Conservation (phyloP, 2,797 vertebrate species). For the Sebastes matsubarae region DNA sequence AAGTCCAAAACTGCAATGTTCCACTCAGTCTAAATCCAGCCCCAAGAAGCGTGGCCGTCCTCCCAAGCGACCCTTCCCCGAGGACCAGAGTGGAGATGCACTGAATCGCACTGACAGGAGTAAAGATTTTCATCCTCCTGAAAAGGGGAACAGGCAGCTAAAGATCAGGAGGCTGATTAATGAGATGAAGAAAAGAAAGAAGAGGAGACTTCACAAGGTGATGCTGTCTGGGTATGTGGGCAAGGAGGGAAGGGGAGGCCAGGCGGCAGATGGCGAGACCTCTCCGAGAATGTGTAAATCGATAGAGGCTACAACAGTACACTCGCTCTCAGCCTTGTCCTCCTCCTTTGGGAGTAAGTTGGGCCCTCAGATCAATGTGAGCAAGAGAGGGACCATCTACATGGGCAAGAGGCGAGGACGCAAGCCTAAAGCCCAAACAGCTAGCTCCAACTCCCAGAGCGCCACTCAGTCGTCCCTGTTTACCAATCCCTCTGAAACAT, state of each 20-base stretch:
- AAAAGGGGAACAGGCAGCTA: slow-evolving; percentile 90
- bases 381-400: slow-evolving; percentile 99
- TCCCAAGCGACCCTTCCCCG: slow-evolving; percentile 61
- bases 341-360: slow-evolving; percentile 93
- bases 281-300: slow-evolving; percentile 64
- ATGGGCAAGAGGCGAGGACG: slow-evolving; percentile 98
- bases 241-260: slow-evolving; percentile 41
- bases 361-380: slow-evolving; percentile 97
- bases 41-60: slow-evolving; percentile 92
- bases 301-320: slow-evolving; percentile 62
- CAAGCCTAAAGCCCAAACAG: slow-evolving; percentile 89
- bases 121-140: slow-evolving; percentile 55
- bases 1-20: slow-evolving; percentile 67
- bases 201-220: slow-evolving; percentile 92
- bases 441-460: slow-evolving; percentile 51
- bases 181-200: slow-evolving; percentile 97
- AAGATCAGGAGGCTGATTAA: slow-evolving; percentile 94
- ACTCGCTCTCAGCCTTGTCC: slow-evolving; percentile 90
- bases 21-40: slow-evolving; percentile 75
- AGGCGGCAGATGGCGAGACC: slow-evolving; percentile 57
- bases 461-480: slow-evolving; percentile 62
- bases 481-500: slow-evolving; percentile 66
- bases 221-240: slow-evolving; percentile 83
- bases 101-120: slow-evolving; percentile 55
- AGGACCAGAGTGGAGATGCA: slow-evolving; percentile 63